Evolutionary conservation across 30 jellyfish, hydroid and myxozoan species (phyloP).

Genomic region (Turritopsis rubra): DNA sequence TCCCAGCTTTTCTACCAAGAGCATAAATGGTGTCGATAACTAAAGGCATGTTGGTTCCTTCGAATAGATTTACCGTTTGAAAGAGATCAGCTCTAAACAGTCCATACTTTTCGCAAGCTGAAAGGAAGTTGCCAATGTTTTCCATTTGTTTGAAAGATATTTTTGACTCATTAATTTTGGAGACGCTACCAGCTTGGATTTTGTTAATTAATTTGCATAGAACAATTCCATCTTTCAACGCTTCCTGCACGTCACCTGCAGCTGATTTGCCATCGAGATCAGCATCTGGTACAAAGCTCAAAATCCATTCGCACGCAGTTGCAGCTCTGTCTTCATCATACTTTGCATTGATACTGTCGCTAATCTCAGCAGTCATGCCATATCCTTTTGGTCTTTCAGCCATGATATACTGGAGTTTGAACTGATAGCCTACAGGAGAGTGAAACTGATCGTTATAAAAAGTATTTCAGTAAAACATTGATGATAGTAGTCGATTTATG

Average conservation of each 20-base stretch:
- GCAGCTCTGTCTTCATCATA: constrained; percentile 16
- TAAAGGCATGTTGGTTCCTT: constrained; percentile 56
- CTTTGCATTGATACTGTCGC: constrained; percentile 33
- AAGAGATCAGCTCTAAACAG: constrained; percentile 8
- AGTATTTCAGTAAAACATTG: neutral
- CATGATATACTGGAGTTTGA: constrained; percentile 45
- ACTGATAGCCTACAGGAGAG: neutral
- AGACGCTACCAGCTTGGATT: constrained; percentile 14
- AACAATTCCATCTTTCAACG: constrained; percentile 65
- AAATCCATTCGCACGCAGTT: constrained; percentile 58
- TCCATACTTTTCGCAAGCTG: constrained; percentile 27
- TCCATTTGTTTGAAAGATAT: constrained; percentile 65
- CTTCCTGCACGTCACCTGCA: constrained; percentile 36
- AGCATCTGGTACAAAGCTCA: constrained; percentile 44
- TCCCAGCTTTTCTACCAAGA: constrained; percentile 71
- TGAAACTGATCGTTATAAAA: neutral
- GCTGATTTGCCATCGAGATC: constrained; percentile 22
- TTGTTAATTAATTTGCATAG: constrained; percentile 37
- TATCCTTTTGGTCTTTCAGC: constrained; percentile 84
- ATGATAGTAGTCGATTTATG: neutral
- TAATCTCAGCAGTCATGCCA: constrained; percentile 73
- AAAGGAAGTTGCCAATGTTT: constrained; percentile 30
- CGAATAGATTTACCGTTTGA: constrained; percentile 34
- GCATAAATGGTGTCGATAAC: constrained; percentile 77
- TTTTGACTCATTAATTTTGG: constrained; percentile 16